Base-by-base conservation (phyloP, 1,140 invertebrate species). In the Charaxes varanes region DNA sequence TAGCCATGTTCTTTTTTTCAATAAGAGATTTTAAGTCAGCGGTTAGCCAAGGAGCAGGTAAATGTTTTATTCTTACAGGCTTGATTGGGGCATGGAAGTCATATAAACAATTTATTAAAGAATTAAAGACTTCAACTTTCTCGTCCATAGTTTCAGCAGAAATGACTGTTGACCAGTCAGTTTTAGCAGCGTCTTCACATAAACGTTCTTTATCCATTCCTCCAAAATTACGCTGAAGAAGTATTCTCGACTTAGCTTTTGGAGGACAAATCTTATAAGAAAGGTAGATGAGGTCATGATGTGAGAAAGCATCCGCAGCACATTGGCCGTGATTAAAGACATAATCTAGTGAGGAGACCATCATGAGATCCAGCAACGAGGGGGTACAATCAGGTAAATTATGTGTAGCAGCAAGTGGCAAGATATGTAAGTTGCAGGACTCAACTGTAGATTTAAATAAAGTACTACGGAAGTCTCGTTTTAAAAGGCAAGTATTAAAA, bases 171-270 rank as follows among this genome's bases (percentile, higher is more conserved):
- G 7, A 8, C 31, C 31, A 33, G 8, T 33, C 31, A 19, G 19
- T 33, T 6, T 8, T 18, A 4, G n/a, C n/a, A 5, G 31, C 31
- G 13, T 33, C 31, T 11, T 10, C 5, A 19, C 4, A 16, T 5
- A 33, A 12, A 2, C 33, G 11, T 1, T 35, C 6, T 1, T 6
- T 1, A 35, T 35, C 19, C 33, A 35, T 31, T 10, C 36, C 8
- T 14, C 36, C 6, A 18, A 32, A 18, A 18, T 32, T 32, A 11
- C 30, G 30, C 16, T 32, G 30, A 15, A 32, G 30, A 32, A 32
- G 30, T 17, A 32, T 32, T 32, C 30, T 32, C 16, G 30, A 32
- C 8, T 32, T 18, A 10, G 30, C 14, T 32, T 32, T 32, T 2
- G 30, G 30, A 11, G n/a, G 30, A 17, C 22, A 8, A 23, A 23